Evolutionary conservation across 35 echinoderm and acorn worm species (phyloP), one percentile per base, ranked within the genome.

Genomic region (Apostichopus parvimensis): DNA sequence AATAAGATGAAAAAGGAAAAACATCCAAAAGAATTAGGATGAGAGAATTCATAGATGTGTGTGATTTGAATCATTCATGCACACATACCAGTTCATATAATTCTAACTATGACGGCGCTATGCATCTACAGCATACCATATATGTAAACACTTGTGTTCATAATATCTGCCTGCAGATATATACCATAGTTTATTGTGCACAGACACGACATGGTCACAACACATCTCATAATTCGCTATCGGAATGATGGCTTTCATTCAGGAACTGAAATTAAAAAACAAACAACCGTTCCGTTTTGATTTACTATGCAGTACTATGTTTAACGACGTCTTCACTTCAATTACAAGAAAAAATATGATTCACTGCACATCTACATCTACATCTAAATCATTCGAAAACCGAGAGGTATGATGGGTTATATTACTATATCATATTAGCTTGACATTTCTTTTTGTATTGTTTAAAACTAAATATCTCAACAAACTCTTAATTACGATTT

Each of bases 51-150:
- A 68, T 68, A 18, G 64, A 68, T 14, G 11, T 68, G 64, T 68
- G 64, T 68, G 64, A 68, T 68, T 68, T 68, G 18, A 68, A 68
- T 68, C 64, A 68, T 68, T 68, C 64, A 68, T 68, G 64, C 64
- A 68, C 64, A 68, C 64, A 68, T 11, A 11, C 18, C 64, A 3
- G 11, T 68, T 68, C 64, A 68, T 68, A 5, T 14, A 68, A 14
- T 18, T 68, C 18, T 68, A 18, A 68, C 11, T 68, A 68, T 68
- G 11, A 12, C 18, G 11, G 64, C 64, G 18, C 18, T 68, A 14
- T 11, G 18, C 11, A 14, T 68, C 64, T 68, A 14, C 11, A 68
- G 18, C 64, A 68, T 11, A 10, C 64, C 34, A 45, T 45, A 45
- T 68, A 68, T 68, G 64, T 68, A 68, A 68, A 68, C 64, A 68